Evolutionary conservation across 2,888 invertebrate genomes (phyloP).

Genomic region (Pasiphila rectangulata): DNA sequence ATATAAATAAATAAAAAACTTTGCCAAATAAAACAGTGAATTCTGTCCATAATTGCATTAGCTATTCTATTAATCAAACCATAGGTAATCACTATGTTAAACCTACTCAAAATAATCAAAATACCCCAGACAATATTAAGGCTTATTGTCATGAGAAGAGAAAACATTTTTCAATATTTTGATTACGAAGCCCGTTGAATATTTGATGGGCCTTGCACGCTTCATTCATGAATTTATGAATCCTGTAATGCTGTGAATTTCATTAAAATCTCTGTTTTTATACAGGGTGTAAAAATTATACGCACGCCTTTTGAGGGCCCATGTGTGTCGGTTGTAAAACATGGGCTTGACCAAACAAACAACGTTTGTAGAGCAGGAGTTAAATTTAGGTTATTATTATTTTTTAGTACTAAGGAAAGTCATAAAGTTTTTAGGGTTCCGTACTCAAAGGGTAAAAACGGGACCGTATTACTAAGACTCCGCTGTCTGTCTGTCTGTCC

Average conservation of each 20-base stretch:
- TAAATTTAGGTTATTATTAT: too few species aligned
- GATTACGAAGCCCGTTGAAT: conserved; percentile 49
- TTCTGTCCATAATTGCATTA: background rate
- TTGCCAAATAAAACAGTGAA: too few species aligned
- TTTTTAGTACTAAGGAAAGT: too few species aligned
- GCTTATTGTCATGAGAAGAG: conserved; percentile 32
- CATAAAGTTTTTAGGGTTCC: too few species aligned
- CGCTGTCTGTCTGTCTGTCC: too few species aligned
- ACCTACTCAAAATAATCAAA: background rate
- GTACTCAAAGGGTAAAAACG: too few species aligned
- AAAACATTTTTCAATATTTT: conserved; percentile 61
- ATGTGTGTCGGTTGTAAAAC: background rate
- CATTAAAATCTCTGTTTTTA: conserved; percentile 46
- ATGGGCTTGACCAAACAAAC: too few species aligned
- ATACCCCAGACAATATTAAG: background rate
- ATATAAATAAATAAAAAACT: conserved; percentile 4
- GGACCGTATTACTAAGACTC: too few species aligned
- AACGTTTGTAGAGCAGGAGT: too few species aligned
- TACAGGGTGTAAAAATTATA: conserved; percentile 22
- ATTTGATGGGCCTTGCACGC: conserved; percentile 42
- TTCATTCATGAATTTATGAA: conserved; percentile 55
- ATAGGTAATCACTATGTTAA: background rate
- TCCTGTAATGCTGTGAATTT: conserved; percentile 34
- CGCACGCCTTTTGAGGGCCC: background rate
- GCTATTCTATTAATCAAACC: background rate